Conservation (phyloP, 2,888 invertebrate genomes). For the Caenorhabditis sulstoni region DNA sequence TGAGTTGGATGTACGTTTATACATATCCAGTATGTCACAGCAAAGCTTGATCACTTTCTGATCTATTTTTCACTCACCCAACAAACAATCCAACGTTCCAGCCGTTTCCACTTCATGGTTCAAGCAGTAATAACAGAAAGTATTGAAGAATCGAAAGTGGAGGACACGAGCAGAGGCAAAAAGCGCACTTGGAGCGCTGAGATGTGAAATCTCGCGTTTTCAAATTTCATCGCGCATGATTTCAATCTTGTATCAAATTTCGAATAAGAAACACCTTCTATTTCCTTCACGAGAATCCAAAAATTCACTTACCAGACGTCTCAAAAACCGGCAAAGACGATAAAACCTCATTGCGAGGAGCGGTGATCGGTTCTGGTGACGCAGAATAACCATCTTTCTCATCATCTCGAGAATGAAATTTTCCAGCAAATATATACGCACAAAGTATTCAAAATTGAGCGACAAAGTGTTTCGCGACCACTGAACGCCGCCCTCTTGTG, state of each 20-base stretch:
- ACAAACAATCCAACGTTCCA: constrained; percentile 20
- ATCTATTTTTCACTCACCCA: constrained; percentile 26
- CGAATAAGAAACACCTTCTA: constrained; percentile 19
- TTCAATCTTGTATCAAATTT: constrained; percentile 47
- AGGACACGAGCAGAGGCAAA: not conserved
- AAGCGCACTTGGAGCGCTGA: constrained; percentile 10
- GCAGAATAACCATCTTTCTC: constrained; percentile 23
- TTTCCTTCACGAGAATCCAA: not conserved
- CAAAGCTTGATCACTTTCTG: constrained; percentile 2
- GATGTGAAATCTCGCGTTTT: constrained; percentile 52
- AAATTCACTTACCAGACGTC: constrained; percentile 41
- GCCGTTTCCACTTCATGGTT: constrained; percentile 22
- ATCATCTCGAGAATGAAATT: constrained; percentile 28
- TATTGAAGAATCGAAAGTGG: not conserved
- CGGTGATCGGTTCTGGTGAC: constrained; percentile 27
- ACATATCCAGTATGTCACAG: constrained; percentile 5
- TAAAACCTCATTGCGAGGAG: constrained; percentile 29
- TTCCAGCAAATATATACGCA: constrained; percentile 27
- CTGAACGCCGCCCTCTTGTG: constrained; percentile 54
- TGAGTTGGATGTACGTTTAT: not conserved
- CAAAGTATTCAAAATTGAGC: constrained; percentile 27
- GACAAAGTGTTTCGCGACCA: not conserved
- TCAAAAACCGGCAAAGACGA: constrained; percentile 38
- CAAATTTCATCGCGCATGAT: constrained; percentile 54
- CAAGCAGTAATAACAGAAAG: not conserved